Conservation (phyloP, 2,797 vertebrate species). For the Pagetopsis macropterus region DNA sequence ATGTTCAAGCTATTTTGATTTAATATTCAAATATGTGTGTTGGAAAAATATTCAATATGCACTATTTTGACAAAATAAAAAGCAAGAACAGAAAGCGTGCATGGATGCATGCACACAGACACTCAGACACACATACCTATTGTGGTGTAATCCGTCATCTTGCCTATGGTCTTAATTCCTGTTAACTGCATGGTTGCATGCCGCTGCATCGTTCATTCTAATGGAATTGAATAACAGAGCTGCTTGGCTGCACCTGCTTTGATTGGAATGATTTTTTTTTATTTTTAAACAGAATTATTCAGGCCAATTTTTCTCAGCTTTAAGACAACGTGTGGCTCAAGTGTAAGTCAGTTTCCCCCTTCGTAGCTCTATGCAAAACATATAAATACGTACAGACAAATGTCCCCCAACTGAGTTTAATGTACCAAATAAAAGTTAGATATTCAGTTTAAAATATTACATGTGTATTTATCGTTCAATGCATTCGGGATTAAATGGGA, state of each 20-base stretch:
- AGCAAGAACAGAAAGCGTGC: conserved; percentile 38
- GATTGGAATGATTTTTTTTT: conserved; percentile 81
- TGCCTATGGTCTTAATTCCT: conserved; percentile 87
- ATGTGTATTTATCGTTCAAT: background rate
- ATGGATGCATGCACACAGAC: conserved; percentile 46
- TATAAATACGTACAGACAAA: conserved; percentile 5
- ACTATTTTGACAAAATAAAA: conserved; percentile 52
- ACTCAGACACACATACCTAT: conserved; percentile 66
- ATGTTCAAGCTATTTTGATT: conserved; percentile 66
- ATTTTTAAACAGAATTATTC: conserved; percentile 63
- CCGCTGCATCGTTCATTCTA: conserved; percentile 85
- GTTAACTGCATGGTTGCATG: conserved; percentile 87
- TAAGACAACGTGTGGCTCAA: conserved; percentile 58
- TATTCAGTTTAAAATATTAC: background rate
- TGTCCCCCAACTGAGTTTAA: background rate
- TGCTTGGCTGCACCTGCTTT: conserved; percentile 84
- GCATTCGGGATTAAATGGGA: background rate
- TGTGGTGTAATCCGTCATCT: conserved; percentile 86
- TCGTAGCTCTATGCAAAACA: conserved; percentile 4
- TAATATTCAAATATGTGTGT: conserved; percentile 73
- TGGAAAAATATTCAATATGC: conserved; percentile 57
- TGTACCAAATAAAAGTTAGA: background rate
- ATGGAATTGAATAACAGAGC: conserved; percentile 87
- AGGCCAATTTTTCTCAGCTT: conserved; percentile 63
- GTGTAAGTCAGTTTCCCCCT: conserved; percentile 2